Evolutionary conservation across 2,888 invertebrate species (phyloP).

Genomic region (Agonopterix alstromeriana): DNA sequence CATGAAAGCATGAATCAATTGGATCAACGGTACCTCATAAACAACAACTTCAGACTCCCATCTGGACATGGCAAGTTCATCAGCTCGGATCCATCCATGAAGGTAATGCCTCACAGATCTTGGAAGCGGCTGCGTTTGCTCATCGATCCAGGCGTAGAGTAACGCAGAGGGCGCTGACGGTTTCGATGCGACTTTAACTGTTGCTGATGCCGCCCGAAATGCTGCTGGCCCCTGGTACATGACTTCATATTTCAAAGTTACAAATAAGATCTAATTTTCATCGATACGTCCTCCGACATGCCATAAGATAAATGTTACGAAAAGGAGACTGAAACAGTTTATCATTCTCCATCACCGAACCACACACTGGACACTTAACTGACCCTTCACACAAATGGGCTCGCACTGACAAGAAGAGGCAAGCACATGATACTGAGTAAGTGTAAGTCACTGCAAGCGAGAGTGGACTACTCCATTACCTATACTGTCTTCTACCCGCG

Average conservation of each 20-base stretch:
- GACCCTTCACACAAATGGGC: no score
- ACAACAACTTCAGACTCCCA: slow-evolving; percentile 52
- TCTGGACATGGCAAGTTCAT: slow-evolving; percentile 43
- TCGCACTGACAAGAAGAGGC: no score
- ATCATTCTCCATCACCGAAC: no score
- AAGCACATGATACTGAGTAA: no score
- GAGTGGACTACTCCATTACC: no score
- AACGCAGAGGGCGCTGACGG: neutral
- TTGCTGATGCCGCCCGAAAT: slow-evolving; percentile 23
- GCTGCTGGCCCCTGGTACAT: slow-evolving; percentile 40
- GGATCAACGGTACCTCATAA: slow-evolving; percentile 42
- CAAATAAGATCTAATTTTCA: neutral
- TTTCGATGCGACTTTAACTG: neutral
- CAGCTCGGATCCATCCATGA: slow-evolving; percentile 56
- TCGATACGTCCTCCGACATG: no score
- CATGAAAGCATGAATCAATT: no score
- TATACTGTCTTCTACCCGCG: no score
- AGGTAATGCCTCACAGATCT: slow-evolving; percentile 51
- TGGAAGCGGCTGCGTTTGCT: slow-evolving; percentile 59
- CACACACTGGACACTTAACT: no score
- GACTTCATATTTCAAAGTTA: neutral
- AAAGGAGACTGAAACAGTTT: no score
- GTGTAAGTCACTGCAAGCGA: no score
- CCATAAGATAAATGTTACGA: no score
- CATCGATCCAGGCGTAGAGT: slow-evolving; percentile 41